These are phyloP conservation scores for Perdita meconis DNA, from an alignment of 2,888 invertebrate genomes.

Conservation along the genomic window DNA sequence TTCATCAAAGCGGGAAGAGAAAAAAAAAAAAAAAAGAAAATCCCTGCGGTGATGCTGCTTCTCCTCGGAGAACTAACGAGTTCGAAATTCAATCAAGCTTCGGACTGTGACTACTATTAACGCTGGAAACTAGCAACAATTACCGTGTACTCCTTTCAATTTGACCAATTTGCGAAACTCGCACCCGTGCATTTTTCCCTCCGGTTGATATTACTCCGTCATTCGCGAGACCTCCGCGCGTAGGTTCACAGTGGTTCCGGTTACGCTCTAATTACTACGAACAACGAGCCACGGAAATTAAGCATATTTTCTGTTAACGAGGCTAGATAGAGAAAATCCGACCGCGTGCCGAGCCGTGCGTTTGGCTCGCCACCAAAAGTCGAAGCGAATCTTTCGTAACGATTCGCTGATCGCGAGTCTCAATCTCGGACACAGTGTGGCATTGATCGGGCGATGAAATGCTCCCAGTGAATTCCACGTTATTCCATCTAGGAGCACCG, in stretches of 20 bases:
- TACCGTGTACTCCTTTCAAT: too few species aligned
- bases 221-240: too few species aligned
- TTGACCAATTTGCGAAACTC: too few species aligned
- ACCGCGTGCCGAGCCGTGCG: conserved; percentile 8
- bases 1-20: too few species aligned
- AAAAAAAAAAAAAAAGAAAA: too few species aligned
- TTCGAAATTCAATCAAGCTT: too few species aligned
- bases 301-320: conserved; percentile 47
- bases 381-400: conserved; percentile 42
- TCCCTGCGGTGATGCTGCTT: too few species aligned
- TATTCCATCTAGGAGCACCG: not conserved
- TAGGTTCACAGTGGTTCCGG: conserved; percentile 1
- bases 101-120: too few species aligned
- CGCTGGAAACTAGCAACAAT: too few species aligned
- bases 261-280: conserved; percentile 41
- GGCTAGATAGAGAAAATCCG: conserved; percentile 31
- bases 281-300: conserved; percentile 52
- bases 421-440: conserved; percentile 17
- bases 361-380: conserved; percentile 58
- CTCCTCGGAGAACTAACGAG: too few species aligned
- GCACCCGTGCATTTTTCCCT: too few species aligned
- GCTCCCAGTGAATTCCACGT: not conserved
- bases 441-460: not conserved
- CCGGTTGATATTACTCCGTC: too few species aligned
- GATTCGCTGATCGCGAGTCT: conserved; percentile 28